Percentiles rank a stretch among this genome's conserved stretches.
These are phyloP conservation scores for Xiphias gladius DNA, from an alignment of 2,113 vertebrate species.

Conservation along the genomic window DNA sequence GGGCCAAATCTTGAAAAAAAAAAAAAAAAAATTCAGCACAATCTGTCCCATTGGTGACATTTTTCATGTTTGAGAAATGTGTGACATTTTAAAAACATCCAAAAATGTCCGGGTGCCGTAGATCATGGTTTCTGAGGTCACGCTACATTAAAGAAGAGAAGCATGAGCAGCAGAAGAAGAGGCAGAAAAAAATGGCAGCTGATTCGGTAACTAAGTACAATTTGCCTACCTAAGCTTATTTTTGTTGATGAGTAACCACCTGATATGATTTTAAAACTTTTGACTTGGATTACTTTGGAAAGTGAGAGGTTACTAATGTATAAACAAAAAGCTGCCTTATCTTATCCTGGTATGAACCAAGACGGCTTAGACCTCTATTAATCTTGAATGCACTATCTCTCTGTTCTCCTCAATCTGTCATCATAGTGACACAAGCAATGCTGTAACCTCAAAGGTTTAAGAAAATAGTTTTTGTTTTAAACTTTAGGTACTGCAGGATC, in stretches of 20 bases:
- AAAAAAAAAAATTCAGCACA: neutral
- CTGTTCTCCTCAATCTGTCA: slow-evolving; percentile 55
- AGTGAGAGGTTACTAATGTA: slow-evolving; percentile 40
- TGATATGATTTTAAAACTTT: neutral
- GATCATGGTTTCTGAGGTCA: slow-evolving; percentile 16
- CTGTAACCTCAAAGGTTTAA: slow-evolving; percentile 45
- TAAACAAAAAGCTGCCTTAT: slow-evolving; percentile 43
- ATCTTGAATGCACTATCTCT: slow-evolving; percentile 59
- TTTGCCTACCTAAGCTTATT: neutral
- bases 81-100: slow-evolving; percentile 1
- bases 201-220: neutral
- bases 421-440: slow-evolving; percentile 16
- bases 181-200: neutral
- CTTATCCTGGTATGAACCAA: slow-evolving; percentile 40
- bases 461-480: neutral
- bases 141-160: neutral
- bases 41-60: neutral
- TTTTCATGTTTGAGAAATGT: slow-evolving; percentile 1
- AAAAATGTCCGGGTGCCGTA: neutral
- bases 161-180: neutral
- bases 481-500: neutral
- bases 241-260: neutral
- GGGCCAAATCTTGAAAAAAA: neutral
- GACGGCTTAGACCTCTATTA: slow-evolving; percentile 50
- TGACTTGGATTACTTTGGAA: slow-evolving; percentile 19